These are phyloP conservation scores for Mohoua ochrocephala DNA, from an alignment of 2,113 vertebrate species.

Conservation along the genomic window DNA sequence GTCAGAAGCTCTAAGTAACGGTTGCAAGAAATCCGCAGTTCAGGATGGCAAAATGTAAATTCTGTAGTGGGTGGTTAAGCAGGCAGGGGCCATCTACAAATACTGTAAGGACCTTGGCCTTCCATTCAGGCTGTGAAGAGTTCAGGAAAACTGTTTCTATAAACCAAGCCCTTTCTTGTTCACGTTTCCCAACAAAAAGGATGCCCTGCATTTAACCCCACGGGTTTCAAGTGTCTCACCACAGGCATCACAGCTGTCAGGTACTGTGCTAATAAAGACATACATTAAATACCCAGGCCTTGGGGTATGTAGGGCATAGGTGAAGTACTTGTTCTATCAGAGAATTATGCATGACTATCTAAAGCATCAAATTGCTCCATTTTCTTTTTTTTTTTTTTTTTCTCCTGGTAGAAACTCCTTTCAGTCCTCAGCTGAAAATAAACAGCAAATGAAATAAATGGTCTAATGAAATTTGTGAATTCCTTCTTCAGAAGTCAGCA, in stretches of 20 bases:
- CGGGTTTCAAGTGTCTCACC: not conserved
- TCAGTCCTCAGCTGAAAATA: not conserved
- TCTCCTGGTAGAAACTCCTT: fast-evolving
- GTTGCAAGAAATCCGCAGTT: not conserved
- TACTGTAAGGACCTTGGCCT: not conserved
- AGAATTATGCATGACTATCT: not conserved
- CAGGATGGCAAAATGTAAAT: not conserved
- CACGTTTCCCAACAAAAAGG: not conserved
- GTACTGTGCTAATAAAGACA: not conserved
- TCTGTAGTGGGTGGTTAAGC: not conserved
- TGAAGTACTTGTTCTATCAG: not conserved
- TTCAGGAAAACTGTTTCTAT: not conserved
- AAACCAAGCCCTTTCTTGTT: not conserved
- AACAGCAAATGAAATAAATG: not conserved
- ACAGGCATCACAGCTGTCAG: not conserved
- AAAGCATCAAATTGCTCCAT: not conserved
- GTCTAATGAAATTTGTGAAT: not conserved
- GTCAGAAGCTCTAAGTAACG: not conserved
- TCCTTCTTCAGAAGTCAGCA: not conserved
- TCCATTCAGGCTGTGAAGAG: not conserved
- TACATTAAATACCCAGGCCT: not conserved
- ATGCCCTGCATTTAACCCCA: not conserved
- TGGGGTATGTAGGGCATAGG: not conserved
- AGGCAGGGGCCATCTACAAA: not conserved
- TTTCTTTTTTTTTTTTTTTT: not conserved